phyloP scores from a whole-genome alignment of 37 sponge, comb jelly and placozoan species.

The Diacarnus erythraeanus region DNA sequence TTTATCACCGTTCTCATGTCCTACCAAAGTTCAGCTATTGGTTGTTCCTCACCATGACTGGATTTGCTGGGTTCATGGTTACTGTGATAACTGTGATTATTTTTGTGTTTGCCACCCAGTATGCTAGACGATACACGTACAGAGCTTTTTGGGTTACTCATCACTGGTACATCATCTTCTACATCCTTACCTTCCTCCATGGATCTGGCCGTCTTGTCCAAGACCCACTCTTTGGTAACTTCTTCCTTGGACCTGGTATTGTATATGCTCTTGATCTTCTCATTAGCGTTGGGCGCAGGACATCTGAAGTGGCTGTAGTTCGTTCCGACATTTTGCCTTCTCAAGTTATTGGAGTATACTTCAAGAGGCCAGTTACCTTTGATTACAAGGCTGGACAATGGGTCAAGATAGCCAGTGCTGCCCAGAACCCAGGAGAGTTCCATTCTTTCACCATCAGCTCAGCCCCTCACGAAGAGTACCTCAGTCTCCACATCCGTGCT shows the following conservation, averaged over 20 bases:
- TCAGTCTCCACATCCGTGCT: conserved; percentile 93
- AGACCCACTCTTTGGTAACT: conserved; percentile 94
- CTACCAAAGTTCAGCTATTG: conserved; percentile 87
- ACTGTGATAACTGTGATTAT: conserved; percentile 75
- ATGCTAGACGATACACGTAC: conserved; percentile 90
- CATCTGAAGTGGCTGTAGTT: conserved; percentile 81
- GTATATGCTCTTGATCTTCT: conserved; percentile 87
- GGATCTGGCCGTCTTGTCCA: conserved; percentile 95
- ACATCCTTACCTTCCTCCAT: conserved; percentile 93
- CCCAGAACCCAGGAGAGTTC: conserved; percentile 90
- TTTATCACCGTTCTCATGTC: conserved; percentile 72
- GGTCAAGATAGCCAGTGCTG: conserved; percentile 81
- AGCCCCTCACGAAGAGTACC: conserved; percentile 92
- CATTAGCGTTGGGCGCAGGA: conserved; percentile 80
- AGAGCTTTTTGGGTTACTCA: conserved; percentile 96
- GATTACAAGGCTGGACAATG: conserved; percentile 98
- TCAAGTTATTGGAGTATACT: conserved; percentile 86
- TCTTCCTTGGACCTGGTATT: conserved; percentile 91
- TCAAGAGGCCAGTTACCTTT: conserved; percentile 89
- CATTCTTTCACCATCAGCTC: conserved; percentile 98
- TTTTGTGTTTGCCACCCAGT: conserved; percentile 90
- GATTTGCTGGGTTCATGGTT: conserved; percentile 82
- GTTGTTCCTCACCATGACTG: conserved; percentile 94
- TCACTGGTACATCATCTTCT: conserved; percentile 84
- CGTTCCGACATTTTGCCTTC: conserved; percentile 91